Evolutionary conservation across 2,888 invertebrate genomes (phyloP).

Genomic region (Drosophila sordidapex): DNA sequence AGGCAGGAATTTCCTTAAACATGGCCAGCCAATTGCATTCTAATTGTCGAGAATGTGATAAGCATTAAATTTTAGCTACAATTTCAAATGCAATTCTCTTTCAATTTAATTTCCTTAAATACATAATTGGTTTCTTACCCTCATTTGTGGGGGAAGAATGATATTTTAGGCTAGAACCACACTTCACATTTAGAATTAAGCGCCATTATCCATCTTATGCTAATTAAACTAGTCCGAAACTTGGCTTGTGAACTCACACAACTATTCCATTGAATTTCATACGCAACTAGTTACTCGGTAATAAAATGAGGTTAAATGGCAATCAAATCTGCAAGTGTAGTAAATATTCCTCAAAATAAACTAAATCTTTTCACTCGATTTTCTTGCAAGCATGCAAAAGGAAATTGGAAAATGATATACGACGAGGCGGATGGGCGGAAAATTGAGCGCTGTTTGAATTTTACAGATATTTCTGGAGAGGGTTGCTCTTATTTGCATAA

Average conservation of each 20-base stretch:
- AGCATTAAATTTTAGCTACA: conserved; percentile 43
- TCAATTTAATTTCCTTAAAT: conserved; percentile 15
- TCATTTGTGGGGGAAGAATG: not conserved
- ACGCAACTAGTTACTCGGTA: not conserved
- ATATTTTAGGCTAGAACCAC: not conserved
- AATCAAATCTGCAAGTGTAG: conserved; percentile 4
- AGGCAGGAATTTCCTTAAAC: conserved; percentile 25
- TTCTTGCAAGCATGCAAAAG: conserved; percentile 28
- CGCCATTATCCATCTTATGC: not conserved
- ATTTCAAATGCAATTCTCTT: conserved; percentile 41
- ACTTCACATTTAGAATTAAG: not conserved
- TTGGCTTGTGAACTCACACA: not conserved
- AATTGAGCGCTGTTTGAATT: conserved; percentile 6
- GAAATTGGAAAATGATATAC: conserved; percentile 63
- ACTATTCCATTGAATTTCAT: not conserved
- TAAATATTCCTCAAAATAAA: not conserved
- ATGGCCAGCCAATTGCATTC: conserved; percentile 54
- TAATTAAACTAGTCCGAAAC: not conserved
- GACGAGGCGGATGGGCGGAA: conserved; percentile 20
- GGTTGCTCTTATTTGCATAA: conserved; percentile 25
- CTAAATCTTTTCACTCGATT: not conserved
- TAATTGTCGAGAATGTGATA: conserved; percentile 51
- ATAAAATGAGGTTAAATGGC: not conserved
- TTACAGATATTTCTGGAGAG: conserved; percentile 7
- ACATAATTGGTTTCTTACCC: too few species aligned